Conservation (phyloP, 1,140 invertebrate genomes). For the Dinoponera quadriceps region DNA sequence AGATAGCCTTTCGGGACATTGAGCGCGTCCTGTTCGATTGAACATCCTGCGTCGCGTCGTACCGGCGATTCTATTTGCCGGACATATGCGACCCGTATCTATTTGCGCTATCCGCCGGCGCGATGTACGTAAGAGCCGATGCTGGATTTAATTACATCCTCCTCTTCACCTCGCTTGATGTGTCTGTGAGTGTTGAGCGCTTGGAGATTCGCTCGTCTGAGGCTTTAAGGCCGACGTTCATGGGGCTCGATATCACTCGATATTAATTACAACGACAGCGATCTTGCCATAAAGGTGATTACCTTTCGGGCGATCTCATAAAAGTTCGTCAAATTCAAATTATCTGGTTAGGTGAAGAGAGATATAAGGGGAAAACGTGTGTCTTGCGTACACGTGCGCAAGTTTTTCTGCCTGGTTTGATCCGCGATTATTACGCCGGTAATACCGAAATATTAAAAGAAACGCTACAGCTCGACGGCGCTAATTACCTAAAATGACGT, state of each 20-base stretch:
- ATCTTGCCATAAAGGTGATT: too few relatives aligned
- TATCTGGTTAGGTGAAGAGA: too few relatives aligned
- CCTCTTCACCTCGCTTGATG: background rate
- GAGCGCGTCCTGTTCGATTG: conserved; percentile 80
- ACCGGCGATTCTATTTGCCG: conserved; percentile 78
- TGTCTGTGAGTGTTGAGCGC: background rate
- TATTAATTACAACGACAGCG: too few relatives aligned
- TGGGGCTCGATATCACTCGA: too few relatives aligned
- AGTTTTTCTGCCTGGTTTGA: background rate
- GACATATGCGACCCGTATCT: conserved; percentile 73
- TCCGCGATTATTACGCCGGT: background rate
- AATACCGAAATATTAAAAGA: background rate
- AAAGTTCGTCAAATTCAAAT: background rate
- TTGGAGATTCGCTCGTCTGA: background rate
- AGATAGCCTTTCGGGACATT: conserved; percentile 83
- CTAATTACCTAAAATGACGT: conserved; percentile 11
- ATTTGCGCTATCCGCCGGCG: conserved; percentile 66
- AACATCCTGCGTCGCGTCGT: conserved; percentile 75
- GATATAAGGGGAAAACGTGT: background rate
- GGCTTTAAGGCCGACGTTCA: background rate
- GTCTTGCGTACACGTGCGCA: background rate
- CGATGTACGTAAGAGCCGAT: conserved; percentile 55
- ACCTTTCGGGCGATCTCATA: too few relatives aligned
- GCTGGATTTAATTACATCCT: conserved; percentile 69
- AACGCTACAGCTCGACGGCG: background rate